Base-by-base conservation (phyloP, 1,140 invertebrate genomes). In the Drosophila lacertosa region DNA sequence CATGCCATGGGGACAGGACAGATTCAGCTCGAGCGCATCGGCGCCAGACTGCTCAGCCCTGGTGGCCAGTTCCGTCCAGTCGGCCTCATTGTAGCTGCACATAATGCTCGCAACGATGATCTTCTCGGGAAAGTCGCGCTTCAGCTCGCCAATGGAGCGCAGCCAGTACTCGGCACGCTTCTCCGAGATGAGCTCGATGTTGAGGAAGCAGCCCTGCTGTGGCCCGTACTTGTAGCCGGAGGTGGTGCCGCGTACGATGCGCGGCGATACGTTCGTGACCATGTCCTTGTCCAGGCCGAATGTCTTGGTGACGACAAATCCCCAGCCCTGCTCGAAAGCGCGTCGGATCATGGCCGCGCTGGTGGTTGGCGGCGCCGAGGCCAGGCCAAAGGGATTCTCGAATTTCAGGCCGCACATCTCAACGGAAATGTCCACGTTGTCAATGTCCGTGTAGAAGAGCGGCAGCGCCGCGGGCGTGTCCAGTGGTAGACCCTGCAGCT, bases 1-100 rank as follows among this genome's bases (percentile, higher is more conserved):
- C 98, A 99, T 99, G 20, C 99, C 99, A 92, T 99, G 98, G 0
- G 99, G 98, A 92, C 99, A 99, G 0, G 97, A 99, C 4, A 99
- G 91, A 93, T 99, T 99, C 32, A 99, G 91, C 92, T 99, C 99
- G 3, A 99, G 92, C 1, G 97, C 98, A 93, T 99, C 98, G 0
- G 98, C 95, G 2, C 98, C 98, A 9, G 97, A 94, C 3, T 93
- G 93, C 92, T 97, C 97, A 4, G 97, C 95, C 91, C 93, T 95
- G 78, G 92, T 92, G 0, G 98, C 94, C 32, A 99, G 90, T 84
- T 95, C 93, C 15, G 92, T 95, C 99, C 99, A 99, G 92, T 99
- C 98, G 1, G 93, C 93, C 91, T 96, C 94, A 82, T 96, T 96
- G 91, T 96, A 98, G 3, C 94, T 93, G 88, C 98, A 99, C 98